phyloP scores from a whole-genome alignment of 2,888 invertebrate species.

The Chymomyza caudatula region DNA sequence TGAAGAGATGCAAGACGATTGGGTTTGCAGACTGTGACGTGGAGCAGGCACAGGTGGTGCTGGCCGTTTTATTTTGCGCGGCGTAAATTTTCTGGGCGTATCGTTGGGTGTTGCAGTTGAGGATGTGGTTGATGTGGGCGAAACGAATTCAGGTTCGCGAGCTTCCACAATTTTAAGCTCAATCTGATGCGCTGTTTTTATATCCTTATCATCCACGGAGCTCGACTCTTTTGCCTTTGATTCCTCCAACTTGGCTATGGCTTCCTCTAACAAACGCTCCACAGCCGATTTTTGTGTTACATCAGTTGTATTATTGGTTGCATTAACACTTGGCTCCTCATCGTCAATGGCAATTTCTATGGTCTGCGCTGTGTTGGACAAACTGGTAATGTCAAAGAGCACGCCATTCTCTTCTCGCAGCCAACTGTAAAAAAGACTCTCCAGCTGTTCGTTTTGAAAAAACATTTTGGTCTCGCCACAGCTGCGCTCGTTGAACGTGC shows the following conservation, averaged over 20 bases:
- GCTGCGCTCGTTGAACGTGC: conserved; percentile 64
- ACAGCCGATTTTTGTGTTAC: conserved; percentile 53
- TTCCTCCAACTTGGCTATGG: conserved; percentile 66
- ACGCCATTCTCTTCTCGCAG: conserved; percentile 68
- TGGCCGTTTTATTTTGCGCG: conserved; percentile 40
- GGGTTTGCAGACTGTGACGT: conserved; percentile 40
- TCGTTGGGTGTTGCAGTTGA: conserved; percentile 9
- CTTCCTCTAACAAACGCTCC: conserved; percentile 62
- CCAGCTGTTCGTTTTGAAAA: conserved; percentile 66
- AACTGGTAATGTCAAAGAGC: conserved; percentile 63
- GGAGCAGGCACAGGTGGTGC: conserved; percentile 55
- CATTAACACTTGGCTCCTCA: conserved; percentile 19
- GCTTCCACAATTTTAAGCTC: conserved; percentile 14
- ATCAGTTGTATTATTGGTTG: conserved; percentile 31
- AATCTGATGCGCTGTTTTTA: no score
- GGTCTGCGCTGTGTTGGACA: conserved; percentile 41
- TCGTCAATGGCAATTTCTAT: conserved; percentile 49
- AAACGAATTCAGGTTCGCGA: background rate
- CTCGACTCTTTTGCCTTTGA: conserved; percentile 32
- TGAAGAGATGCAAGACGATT: conserved; percentile 32
- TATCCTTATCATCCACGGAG: conserved; percentile 38
- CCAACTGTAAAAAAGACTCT: conserved; percentile 74
- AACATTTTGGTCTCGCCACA: conserved; percentile 51
- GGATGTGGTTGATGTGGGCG: background rate
- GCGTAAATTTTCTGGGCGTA: conserved; percentile 15